Conservation (phyloP, 2,888 invertebrate genomes). For the Cryptocheilus praepositus region DNA sequence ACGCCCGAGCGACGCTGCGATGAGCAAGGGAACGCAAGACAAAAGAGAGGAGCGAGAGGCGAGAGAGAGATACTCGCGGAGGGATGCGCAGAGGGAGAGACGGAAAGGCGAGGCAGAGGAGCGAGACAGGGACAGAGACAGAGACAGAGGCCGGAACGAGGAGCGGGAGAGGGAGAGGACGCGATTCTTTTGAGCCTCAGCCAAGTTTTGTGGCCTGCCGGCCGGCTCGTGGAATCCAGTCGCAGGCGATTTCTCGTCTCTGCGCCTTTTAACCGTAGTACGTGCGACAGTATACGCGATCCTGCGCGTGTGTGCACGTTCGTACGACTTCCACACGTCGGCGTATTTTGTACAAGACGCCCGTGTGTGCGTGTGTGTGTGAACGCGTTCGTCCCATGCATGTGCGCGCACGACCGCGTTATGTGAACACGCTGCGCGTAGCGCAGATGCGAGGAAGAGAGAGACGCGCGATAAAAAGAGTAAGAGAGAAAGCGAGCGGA, state of each 20-base stretch:
- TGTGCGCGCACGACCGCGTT: neutral
- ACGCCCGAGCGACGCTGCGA: conserved; percentile 27
- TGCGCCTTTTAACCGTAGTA: conserved; percentile 51
- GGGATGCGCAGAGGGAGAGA: conserved; percentile 16
- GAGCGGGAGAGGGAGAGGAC: conserved; percentile 38
- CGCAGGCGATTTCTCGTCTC: conserved; percentile 63
- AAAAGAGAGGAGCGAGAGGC: neutral
- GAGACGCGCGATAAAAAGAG: conserved; percentile 8
- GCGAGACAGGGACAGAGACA: conserved; percentile 3
- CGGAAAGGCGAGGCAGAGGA: conserved; percentile 16
- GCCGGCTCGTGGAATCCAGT: conserved; percentile 63
- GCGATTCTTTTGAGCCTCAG: conserved; percentile 65
- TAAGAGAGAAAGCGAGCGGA: conserved; percentile 24
- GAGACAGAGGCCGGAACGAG: no score
- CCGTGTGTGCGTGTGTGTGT: neutral
- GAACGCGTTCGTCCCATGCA: neutral
- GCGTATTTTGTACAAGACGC: neutral
- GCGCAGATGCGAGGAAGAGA: conserved; percentile 8
- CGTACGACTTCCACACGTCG: neutral
- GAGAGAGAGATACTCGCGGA: conserved; percentile 5
- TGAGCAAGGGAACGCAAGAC: neutral
- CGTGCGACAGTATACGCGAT: conserved; percentile 23
- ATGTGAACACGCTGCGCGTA: neutral
- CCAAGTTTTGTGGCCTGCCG: conserved; percentile 65
- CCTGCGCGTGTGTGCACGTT: conserved; percentile 6